A percentile compares a stretch with the other conserved stretches of the same genome.
Evolutionary conservation across 2,797 vertebrate genomes (phyloP).

Genomic region (Thunnus albacares): DNA sequence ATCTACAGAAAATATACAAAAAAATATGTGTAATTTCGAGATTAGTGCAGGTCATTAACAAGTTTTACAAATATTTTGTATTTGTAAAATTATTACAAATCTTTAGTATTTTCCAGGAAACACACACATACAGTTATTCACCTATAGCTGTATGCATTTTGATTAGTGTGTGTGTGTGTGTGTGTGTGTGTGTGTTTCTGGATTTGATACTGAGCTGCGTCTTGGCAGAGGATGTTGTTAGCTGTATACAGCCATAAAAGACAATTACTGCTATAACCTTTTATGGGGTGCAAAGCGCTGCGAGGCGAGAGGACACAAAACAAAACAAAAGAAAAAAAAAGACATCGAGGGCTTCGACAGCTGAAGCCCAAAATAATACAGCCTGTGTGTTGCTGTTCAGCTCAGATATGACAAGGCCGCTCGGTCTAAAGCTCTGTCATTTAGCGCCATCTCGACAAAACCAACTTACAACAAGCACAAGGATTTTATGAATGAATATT

Average conservation of each 20-base stretch:
- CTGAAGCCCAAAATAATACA: conserved; percentile 80
- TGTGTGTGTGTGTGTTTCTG: conserved; percentile 43
- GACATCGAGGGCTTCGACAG: conserved; percentile 75
- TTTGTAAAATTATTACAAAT: not conserved
- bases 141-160: conserved; percentile 15
- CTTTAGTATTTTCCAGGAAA: not conserved
- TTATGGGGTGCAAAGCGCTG: conserved; percentile 97
- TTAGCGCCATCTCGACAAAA: not conserved
- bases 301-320: conserved; percentile 85
- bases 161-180: conserved; percentile 20
- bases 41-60: not conserved
- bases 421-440: not conserved
- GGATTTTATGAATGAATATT: not conserved
- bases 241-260: conserved; percentile 94
- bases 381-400: conserved; percentile 36
- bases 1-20: not conserved
- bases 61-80: not conserved
- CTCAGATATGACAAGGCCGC: conserved; percentile 57
- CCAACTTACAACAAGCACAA: not conserved
- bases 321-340: conserved; percentile 74
- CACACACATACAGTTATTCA: conserved; percentile 3
- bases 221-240: conserved; percentile 89
- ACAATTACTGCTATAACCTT: conserved; percentile 96
- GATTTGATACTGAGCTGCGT: conserved; percentile 75
- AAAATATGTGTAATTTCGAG: not conserved